phyloP scores from a whole-genome alignment of 2,888 invertebrate genomes.

The Lithosia quadra region DNA sequence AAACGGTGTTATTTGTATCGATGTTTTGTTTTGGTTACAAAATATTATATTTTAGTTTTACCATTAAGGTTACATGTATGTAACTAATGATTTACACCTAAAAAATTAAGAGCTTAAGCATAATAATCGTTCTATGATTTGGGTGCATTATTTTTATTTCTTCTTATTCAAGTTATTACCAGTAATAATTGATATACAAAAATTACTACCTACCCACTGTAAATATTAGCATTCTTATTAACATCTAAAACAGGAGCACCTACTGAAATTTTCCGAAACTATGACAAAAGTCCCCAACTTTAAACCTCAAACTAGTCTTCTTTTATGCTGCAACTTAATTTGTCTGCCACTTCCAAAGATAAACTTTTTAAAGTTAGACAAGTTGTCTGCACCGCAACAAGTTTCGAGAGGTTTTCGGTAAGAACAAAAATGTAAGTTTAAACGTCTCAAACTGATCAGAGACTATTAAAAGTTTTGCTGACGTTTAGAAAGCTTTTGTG shows the following conservation, averaged over 20 bases:
- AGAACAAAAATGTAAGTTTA: slow-evolving; percentile 38
- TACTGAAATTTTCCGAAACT: neutral
- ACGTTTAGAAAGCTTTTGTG: slow-evolving; percentile 24
- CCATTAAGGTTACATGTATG: too few relatives aligned
- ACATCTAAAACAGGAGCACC: neutral
- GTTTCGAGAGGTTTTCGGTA: slow-evolving; percentile 47
- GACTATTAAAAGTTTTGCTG: slow-evolving; percentile 36
- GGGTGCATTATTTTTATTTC: too few relatives aligned
- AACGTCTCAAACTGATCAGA: slow-evolving; percentile 32
- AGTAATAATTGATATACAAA: neutral
- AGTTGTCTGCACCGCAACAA: slow-evolving; percentile 38
- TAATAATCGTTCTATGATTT: too few relatives aligned
- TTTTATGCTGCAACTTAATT: slow-evolving; percentile 10
- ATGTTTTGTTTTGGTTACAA: too few relatives aligned
- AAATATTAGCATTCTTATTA: neutral
- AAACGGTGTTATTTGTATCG: too few relatives aligned
- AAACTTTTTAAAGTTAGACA: slow-evolving; percentile 34
- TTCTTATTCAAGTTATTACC: too few relatives aligned
- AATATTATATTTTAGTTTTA: too few relatives aligned
- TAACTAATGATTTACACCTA: too few relatives aligned
- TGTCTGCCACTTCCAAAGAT: slow-evolving; percentile 6
- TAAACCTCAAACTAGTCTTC: neutral
- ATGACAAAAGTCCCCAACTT: neutral
- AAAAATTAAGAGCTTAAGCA: too few relatives aligned
- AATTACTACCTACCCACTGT: too few relatives aligned